A percentile compares a stretch with the other conserved stretches of the same genome.
Evolutionary conservation across 2,888 invertebrate species (phyloP).

Genomic region (Anorthoa munda): DNA sequence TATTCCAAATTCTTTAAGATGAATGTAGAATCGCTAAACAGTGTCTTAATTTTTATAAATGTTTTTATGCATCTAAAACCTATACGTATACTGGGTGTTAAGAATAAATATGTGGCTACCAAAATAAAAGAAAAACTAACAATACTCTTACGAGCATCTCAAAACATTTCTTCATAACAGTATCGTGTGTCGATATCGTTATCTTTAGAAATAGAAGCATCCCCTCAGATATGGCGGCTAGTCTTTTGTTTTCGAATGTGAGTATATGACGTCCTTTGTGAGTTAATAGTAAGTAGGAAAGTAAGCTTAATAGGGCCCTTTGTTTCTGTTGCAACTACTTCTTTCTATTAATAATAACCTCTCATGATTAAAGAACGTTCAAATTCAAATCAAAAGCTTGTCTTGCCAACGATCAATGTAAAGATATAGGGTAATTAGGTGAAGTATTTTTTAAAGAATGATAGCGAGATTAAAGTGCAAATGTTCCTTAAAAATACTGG

Average conservation of each 20-base stretch:
- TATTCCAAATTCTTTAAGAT: no score
- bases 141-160: slow-evolving; percentile 10
- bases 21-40: no score
- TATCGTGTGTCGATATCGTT: slow-evolving; percentile 61
- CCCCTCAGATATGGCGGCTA: slow-evolving; percentile 28
- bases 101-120: neutral
- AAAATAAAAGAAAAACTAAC: slow-evolving; percentile 31
- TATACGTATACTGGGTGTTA: neutral
- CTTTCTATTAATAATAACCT: slow-evolving; percentile 19
- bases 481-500: neutral
- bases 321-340: slow-evolving; percentile 38
- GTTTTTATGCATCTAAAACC: neutral
- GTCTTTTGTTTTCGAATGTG: slow-evolving; percentile 56
- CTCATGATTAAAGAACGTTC: neutral
- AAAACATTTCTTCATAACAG: slow-evolving; percentile 31
- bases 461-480: neutral
- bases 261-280: slow-evolving; percentile 54
- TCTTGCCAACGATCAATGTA: no score
- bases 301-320: slow-evolving; percentile 46
- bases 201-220: slow-evolving; percentile 32
- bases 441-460: neutral
- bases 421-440: no score
- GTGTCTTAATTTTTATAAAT: no score
- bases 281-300: slow-evolving; percentile 45
- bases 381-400: neutral